phyloP scores from a whole-genome alignment of 2,113 vertebrate genomes.

The Psilopsiagon aymara region DNA sequence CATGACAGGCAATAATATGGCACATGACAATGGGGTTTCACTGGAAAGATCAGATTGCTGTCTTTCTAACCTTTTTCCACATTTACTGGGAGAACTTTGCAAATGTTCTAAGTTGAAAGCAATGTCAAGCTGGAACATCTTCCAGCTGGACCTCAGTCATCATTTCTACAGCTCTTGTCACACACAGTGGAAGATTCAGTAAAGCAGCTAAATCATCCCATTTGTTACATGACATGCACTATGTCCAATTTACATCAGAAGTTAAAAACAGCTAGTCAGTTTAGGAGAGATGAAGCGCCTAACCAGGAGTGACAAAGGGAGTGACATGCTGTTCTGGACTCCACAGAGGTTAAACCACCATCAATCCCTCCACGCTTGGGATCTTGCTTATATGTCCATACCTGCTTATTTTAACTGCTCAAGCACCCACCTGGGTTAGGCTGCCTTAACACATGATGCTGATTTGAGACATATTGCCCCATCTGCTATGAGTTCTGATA shows the following conservation, averaged over 20 bases:
- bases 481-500: background rate
- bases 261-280: background rate
- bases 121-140: constrained; percentile 31
- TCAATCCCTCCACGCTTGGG: background rate
- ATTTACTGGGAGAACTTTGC: constrained; percentile 36
- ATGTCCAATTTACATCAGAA: background rate
- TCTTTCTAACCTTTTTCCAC: constrained; percentile 6
- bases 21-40: background rate
- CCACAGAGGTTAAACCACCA: background rate
- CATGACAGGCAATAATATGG: background rate
- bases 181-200: background rate
- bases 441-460: background rate
- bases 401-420: background rate
- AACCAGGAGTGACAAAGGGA: background rate
- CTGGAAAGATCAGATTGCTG: background rate
- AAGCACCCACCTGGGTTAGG: background rate
- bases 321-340: background rate
- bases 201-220: constrained; percentile 20
- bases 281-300: background rate
- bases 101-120: constrained; percentile 43
- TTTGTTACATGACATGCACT: background rate
- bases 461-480: background rate
- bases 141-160: constrained; percentile 40
- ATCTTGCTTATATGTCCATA: background rate
- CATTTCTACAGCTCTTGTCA: constrained; percentile 26